Base-by-base conservation (phyloP, 1,140 invertebrate genomes). In the Lordiphosa clarofinis region DNA sequence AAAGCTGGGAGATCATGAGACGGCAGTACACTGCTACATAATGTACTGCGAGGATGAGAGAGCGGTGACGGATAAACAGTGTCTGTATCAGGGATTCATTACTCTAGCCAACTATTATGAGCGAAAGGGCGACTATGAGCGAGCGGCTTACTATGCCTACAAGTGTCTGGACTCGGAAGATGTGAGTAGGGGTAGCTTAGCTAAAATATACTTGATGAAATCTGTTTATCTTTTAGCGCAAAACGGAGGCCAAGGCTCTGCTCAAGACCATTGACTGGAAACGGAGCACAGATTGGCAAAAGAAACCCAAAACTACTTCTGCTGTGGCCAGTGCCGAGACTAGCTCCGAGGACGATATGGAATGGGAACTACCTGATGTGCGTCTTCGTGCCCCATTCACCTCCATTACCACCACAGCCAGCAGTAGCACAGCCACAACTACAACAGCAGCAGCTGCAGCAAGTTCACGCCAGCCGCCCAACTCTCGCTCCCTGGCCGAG, bases 101-200 rank as follows among this genome's bases (percentile, higher is more conserved):
- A 99, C 96, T 88, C 91, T 99, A 28, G 96, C 97, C 0, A 95
- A 96, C 82, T 97, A 97, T 90, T 94, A 97, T 89, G 91, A 98
- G 40, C 94, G 94, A 52, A 93, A 93, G 67, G 94, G 91, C 2
- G 90, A 95, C 42, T 91, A 97, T 36, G 96, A 99, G 82, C 93
- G 94, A 56, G 97, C 97, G 0, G 94, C 96, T 74, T 93, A 94
- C 69, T 98, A 96, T 89, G 97, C 97, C 0, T 96, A 98, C 82
- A 98, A 97, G 87, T 99, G 97, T 89, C 91, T 98, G 15, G 86
- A 88, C 53, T 87, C 82, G 0, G 86, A 89, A 60, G 87, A 89
- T 60, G 87, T 89, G 55, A 52, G 64, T 55, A 10, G 10, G 8
- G 1, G n/a, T 13, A 6, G 10, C 0, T 5, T 42, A 54, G 7